A percentile compares a stretch with the other conserved stretches of the same genome.
Evolutionary conservation across 2,888 invertebrate species (phyloP).

Genomic region (Caradrina clavipalpis): DNA sequence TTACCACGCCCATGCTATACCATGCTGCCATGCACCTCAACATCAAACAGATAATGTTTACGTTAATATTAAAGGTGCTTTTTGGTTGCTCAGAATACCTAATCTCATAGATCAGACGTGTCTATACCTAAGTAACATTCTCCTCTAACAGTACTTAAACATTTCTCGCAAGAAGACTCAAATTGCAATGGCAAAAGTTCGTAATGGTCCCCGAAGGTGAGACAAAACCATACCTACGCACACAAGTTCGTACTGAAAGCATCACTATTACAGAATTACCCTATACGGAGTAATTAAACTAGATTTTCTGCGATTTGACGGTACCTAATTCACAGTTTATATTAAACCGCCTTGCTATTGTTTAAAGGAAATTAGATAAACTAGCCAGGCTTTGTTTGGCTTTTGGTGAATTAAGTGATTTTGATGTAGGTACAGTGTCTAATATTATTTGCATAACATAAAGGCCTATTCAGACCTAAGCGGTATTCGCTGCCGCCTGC

Average conservation of each 20-base stretch:
- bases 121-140: conserved; percentile 9
- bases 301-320: conserved; percentile 13
- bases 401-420: neutral
- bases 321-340: conserved; percentile 4
- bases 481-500: too few species aligned
- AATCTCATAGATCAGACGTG: neutral
- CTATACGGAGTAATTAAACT: conserved; percentile 36
- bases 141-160: neutral
- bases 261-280: conserved; percentile 21
- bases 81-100: neutral
- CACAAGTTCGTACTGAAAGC: conserved; percentile 31
- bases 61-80: neutral
- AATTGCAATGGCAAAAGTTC: conserved; percentile 42
- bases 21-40: neutral
- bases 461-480: too few species aligned
- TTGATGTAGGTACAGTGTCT: neutral
- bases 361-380: neutral
- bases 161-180: conserved; percentile 27
- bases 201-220: conserved; percentile 38
- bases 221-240: conserved; percentile 18
- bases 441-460: neutral
- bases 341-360: neutral
- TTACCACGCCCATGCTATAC: too few species aligned
- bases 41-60: neutral
- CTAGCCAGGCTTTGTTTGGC: neutral